Conservation (phyloP, 2,888 invertebrate genomes). For the Nymphalis c-album region DNA sequence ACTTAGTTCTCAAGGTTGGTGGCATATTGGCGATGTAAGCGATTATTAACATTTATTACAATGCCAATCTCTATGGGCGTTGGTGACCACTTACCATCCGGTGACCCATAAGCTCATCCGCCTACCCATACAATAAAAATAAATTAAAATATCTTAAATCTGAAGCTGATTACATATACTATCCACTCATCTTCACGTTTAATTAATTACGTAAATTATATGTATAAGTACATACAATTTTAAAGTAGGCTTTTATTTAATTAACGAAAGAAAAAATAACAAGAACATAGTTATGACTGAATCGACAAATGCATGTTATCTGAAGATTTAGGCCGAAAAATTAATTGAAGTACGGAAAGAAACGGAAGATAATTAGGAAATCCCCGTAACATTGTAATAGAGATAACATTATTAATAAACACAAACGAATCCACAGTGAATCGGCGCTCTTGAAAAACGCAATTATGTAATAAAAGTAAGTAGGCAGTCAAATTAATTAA, state of each 20-base stretch:
- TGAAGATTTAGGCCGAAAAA: not conserved
- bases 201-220: not conserved
- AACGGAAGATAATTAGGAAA: constrained; percentile 29
- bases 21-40: too few relatives aligned
- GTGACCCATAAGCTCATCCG: too few relatives aligned
- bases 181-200: not conserved
- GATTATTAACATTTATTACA: too few relatives aligned
- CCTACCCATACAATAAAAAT: too few relatives aligned
- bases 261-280: too few relatives aligned
- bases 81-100: too few relatives aligned
- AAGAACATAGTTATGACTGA: not conserved
- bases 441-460: constrained; percentile 65
- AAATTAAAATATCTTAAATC: too few relatives aligned
- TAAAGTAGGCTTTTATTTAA: too few relatives aligned
- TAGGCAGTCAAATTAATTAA: constrained; percentile 71
- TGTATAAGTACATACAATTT: not conserved
- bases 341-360: constrained; percentile 2
- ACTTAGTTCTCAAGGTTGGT: too few relatives aligned
- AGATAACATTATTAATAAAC: constrained; percentile 21
- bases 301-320: not conserved
- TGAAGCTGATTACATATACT: not conserved
- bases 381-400: constrained; percentile 13
- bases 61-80: too few relatives aligned
- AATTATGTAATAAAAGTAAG: constrained; percentile 67
- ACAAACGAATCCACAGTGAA: constrained; percentile 45